Evolutionary conservation across 2,113 vertebrate genomes (phyloP).

Genomic region (Eira barbara): DNA sequence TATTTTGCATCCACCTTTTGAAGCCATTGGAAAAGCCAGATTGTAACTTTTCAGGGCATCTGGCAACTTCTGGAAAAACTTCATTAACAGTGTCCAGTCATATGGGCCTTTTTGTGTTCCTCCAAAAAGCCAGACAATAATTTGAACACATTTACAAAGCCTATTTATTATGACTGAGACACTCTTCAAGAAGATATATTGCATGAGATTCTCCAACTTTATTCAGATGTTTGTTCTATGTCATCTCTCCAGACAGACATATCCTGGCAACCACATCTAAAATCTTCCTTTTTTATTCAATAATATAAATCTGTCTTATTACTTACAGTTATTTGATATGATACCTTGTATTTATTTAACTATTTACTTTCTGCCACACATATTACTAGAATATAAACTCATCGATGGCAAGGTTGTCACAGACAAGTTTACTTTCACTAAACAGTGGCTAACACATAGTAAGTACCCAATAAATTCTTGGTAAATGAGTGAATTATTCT

Average conservation of each 20-base stretch:
- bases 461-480: background rate
- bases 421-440: background rate
- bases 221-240: background rate
- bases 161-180: background rate
- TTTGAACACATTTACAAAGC: background rate
- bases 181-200: background rate
- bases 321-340: background rate
- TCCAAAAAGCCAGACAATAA: background rate
- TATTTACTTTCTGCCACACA: background rate
- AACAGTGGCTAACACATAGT: background rate
- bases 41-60: background rate
- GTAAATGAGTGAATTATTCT: background rate
- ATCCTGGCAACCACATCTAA: background rate
- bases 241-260: background rate
- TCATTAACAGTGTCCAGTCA: background rate
- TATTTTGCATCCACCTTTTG: background rate
- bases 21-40: background rate
- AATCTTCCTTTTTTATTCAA: background rate
- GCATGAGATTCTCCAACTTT: background rate
- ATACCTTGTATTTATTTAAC: background rate
- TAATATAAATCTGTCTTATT: background rate
- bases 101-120: background rate
- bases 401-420: background rate
- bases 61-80: background rate
- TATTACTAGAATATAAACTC: background rate